Conservation (phyloP, 1,140 invertebrate genomes). For the Hylaeus anthracinus region DNA sequence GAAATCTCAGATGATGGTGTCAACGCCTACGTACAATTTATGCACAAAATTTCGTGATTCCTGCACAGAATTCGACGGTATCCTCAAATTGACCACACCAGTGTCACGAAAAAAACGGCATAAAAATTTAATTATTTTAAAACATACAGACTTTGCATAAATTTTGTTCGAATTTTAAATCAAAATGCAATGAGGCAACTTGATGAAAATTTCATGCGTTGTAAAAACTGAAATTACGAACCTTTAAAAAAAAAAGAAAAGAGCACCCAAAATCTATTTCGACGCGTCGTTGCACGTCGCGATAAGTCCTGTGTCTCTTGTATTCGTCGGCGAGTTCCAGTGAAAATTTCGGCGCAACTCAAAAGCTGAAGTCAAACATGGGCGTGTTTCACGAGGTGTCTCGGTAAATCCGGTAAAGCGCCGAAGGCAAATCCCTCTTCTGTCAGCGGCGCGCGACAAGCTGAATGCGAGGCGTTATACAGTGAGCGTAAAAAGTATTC, state of each 20-base stretch:
- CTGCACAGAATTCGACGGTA: not conserved
- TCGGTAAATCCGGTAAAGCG: slow-evolving; percentile 73
- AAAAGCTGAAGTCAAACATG: slow-evolving; percentile 79
- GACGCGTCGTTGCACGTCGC: slow-evolving; percentile 62
- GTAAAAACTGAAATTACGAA: no score
- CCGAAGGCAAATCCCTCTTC: slow-evolving; percentile 58
- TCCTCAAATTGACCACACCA: not conserved
- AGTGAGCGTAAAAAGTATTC: not conserved
- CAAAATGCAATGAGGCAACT: no score
- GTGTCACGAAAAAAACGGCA: no score
- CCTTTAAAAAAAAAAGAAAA: no score
- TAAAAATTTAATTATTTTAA: no score
- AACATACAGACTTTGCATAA: no score
- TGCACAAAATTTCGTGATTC: no score
- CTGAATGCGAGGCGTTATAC: slow-evolving; percentile 32
- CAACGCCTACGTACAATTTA: no score
- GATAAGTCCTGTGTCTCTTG: slow-evolving; percentile 50
- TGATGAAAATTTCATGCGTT: no score
- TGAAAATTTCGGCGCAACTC: slow-evolving; percentile 79
- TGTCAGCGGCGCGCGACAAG: slow-evolving; percentile 50
- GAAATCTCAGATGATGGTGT: not conserved
- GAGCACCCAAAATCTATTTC: slow-evolving; percentile 68
- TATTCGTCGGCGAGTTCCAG: slow-evolving; percentile 68
- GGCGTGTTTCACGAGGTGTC: slow-evolving; percentile 73
- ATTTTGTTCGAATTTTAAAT: no score